These are phyloP conservation scores for Thermophis baileyi DNA, from an alignment of 2,113 vertebrate genomes.

Conservation along the genomic window DNA sequence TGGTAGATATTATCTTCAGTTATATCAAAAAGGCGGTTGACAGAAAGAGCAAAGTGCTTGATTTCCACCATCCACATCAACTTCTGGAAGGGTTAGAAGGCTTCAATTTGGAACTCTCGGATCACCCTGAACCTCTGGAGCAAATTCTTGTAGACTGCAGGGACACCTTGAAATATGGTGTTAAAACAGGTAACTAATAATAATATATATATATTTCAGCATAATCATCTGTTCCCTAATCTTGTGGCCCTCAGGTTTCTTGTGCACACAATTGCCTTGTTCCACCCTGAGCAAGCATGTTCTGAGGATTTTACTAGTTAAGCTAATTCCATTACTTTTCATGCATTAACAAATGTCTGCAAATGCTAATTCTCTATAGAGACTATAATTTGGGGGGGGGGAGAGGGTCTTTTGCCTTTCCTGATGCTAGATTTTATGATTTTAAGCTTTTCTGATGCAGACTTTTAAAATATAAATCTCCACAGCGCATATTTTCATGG, in stretches of 20 bases:
- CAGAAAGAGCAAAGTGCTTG: constrained; percentile 66
- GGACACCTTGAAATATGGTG: constrained; percentile 69
- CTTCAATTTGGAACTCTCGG: constrained; percentile 66
- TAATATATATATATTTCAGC: no score
- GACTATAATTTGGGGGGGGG: not conserved
- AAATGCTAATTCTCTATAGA: not conserved
- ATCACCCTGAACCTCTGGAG: constrained; percentile 65
- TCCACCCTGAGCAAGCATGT: not conserved
- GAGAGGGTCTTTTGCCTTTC: not conserved
- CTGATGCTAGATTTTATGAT: not conserved
- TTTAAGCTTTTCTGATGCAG: not conserved
- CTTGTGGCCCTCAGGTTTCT: not conserved
- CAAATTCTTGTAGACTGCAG: constrained; percentile 68
- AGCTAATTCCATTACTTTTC: not conserved
- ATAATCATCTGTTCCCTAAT: not conserved
- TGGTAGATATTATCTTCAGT: constrained; percentile 63
- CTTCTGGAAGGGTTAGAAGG: constrained; percentile 69
- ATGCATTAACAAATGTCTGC: not conserved
- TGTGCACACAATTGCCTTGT: not conserved
- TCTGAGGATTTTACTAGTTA: not conserved
- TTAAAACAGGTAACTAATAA: constrained; percentile 63
- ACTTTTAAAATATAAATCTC: not conserved
- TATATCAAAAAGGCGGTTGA: constrained; percentile 65
- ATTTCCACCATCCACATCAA: constrained; percentile 72
- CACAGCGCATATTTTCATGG: not conserved